These are phyloP conservation scores for Planococcus citri DNA, from an alignment of 1,140 invertebrate species.

Conservation along the genomic window DNA sequence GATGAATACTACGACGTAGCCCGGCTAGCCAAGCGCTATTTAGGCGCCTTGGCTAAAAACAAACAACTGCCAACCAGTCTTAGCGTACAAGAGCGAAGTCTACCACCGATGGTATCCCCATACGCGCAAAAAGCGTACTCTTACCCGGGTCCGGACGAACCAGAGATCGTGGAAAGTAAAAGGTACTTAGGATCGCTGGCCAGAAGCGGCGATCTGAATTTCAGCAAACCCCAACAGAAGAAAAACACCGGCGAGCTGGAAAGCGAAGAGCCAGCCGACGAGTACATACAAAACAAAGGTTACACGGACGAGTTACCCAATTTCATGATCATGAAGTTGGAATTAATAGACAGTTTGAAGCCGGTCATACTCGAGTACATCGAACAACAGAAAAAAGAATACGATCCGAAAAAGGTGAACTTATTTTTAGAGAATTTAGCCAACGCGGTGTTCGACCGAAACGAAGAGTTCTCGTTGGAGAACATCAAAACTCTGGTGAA, in stretches of 20 bases:
- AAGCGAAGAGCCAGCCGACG: not conserved
- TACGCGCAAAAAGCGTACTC: slow-evolving; percentile 22
- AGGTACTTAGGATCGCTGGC: slow-evolving; percentile 26
- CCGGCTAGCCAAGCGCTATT: slow-evolving; percentile 25
- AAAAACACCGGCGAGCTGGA: slow-evolving; percentile 1
- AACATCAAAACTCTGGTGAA: slow-evolving; percentile 21
- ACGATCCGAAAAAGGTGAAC: slow-evolving; percentile 23
- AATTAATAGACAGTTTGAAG: not conserved
- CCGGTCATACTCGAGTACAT: not conserved
- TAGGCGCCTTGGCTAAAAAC: slow-evolving; percentile 27
- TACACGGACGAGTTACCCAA: not conserved
- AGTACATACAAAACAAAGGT: not conserved
- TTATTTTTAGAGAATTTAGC: slow-evolving; percentile 22
- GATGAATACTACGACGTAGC: not conserved
- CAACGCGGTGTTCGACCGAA: slow-evolving; percentile 21
- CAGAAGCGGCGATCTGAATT: slow-evolving; percentile 9
- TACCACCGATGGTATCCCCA: slow-evolving; percentile 21
- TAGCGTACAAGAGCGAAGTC: slow-evolving; percentile 1
- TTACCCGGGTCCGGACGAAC: slow-evolving; percentile 22
- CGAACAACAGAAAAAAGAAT: not conserved
- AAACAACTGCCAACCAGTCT: slow-evolving; percentile 24
- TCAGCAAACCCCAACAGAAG: slow-evolving; percentile 13
- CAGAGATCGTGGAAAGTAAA: slow-evolving; percentile 28
- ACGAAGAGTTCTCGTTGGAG: slow-evolving; percentile 20
- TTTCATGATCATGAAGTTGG: not conserved